A percentile compares a stretch with the other conserved stretches of the same genome.
phyloP scores from a whole-genome alignment of 2,888 invertebrate genomes.

The Plagodis pulveraria region DNA sequence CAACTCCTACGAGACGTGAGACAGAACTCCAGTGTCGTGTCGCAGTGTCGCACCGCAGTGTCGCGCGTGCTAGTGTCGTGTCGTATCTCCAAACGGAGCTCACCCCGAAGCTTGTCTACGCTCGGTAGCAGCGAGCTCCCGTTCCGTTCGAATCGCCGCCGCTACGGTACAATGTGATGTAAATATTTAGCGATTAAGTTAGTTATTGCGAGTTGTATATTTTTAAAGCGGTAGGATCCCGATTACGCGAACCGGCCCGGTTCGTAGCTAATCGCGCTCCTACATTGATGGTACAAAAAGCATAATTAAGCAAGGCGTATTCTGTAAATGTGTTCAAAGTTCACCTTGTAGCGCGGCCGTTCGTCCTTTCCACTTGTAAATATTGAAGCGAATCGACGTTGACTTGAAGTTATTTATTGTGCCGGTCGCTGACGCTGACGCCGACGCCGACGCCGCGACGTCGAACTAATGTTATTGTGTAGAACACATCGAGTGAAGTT shows the following conservation, averaged over 20 bases:
- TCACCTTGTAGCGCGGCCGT: constrained; percentile 27
- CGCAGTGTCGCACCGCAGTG: no score
- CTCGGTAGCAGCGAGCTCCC: neutral
- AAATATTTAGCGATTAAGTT: constrained; percentile 47
- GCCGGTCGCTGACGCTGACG: constrained; percentile 16
- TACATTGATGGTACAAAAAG: constrained; percentile 75
- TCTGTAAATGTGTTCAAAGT: constrained; percentile 41
- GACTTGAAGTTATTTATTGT: constrained; percentile 41
- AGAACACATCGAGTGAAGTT: constrained; percentile 63
- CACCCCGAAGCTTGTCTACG: neutral
- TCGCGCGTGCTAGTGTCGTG: neutral
- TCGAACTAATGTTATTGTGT: constrained; percentile 69
- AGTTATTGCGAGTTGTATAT: constrained; percentile 52
- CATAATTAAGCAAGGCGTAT: constrained; percentile 58
- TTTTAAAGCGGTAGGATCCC: constrained; percentile 62
- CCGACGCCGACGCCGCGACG: constrained; percentile 33
- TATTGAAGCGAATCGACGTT: constrained; percentile 33
- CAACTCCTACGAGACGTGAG: neutral
- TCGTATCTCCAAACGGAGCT: neutral
- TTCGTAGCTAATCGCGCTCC: constrained; percentile 46
- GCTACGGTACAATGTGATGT: constrained; percentile 38
- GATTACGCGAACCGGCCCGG: constrained; percentile 60
- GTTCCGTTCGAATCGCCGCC: constrained; percentile 27
- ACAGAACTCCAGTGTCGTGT: neutral
- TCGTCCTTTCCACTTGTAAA: constrained; percentile 43